Conservation (phyloP, 2,888 invertebrate species). For the Linnaemya tessellans region DNA sequence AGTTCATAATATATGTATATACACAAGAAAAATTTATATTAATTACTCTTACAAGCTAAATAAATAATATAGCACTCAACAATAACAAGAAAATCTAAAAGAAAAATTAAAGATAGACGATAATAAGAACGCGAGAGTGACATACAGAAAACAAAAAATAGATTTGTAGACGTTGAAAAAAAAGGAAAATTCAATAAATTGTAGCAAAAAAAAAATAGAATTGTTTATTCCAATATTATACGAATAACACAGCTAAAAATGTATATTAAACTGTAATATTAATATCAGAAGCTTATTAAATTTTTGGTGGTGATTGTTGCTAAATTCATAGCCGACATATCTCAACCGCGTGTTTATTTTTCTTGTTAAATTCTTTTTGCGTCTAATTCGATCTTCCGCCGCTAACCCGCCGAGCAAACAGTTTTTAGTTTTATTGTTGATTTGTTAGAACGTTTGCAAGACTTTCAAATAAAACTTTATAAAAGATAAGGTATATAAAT, state of each 20-base stretch:
- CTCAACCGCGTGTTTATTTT: constrained; percentile 56
- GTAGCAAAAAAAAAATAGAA: constrained; percentile 11
- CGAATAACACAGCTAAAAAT: not conserved
- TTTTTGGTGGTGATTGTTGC: constrained; percentile 17
- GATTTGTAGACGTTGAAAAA: not conserved
- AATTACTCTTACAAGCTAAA: not conserved
- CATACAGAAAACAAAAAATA: not conserved
- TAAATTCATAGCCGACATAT: not conserved
- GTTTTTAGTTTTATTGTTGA: constrained; percentile 37
- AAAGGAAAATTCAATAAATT: constrained; percentile 52
- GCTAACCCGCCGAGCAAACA: not conserved
- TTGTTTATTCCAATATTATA: constrained; percentile 1
- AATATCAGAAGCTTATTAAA: not conserved
- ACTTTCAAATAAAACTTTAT: not conserved
- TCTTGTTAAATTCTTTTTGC: not conserved
- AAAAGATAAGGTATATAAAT: constrained; percentile 27
- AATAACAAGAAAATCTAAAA: not conserved
- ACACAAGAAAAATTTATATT: constrained; percentile 5
- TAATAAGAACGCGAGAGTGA: constrained; percentile 23
- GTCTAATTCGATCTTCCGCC: not conserved
- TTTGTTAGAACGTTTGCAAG: constrained; percentile 8
- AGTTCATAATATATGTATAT: constrained; percentile 40
- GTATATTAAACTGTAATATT: not conserved
- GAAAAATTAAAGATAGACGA: not conserved
- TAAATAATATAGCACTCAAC: constrained; percentile 7